Base-by-base conservation (phyloP, 2,113 vertebrate species). In the Penelope pileata region DNA sequence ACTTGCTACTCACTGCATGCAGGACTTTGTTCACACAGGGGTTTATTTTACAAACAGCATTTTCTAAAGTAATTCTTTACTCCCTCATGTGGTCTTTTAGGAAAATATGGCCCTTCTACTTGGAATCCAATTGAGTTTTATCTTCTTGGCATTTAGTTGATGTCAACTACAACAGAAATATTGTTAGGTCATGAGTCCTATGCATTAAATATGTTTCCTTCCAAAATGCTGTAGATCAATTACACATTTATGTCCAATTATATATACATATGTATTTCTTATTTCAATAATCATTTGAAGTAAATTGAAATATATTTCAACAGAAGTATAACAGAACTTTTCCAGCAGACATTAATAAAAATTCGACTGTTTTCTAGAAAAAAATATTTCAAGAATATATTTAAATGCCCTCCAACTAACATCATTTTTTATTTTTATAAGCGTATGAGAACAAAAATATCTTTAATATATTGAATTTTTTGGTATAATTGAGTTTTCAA, bases 1-100 rank as follows among this genome's bases (percentile, higher is more conserved):
- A 12, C 76, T 67, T 74, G 50, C 75, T 80, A 23, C 16, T 73
- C 11, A 7, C 30, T 64, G 12, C 1, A 3, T 18, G 4, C 10
- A 40, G 68, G 5, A 36, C 10, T 67, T 5, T 16, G 8, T 5
- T 78, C 12, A 56, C 6, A 9, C 6, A 40, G 16, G 15, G 19
- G 2, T 23, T 47, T 58, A 0, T 29, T 87, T 42, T 16, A 42
- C 24, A 40, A 70, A 59, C 51, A 42, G 67, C 18, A 69, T 76
- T 90, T 91, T 51, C 70, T 62, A 47, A 63, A 62, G 40, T 50
- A 75, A 79, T 63, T 73, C 94, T 94, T 75, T 75, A 78, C 94
- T 95, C 96, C 95, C 93, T 94, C 96, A 94, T 91, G 94, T 97
- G 96, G 95, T 21, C 72, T 89, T 91, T 62, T 70, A 63, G 50